Percentiles rank a stretch among this genome's conserved stretches.
Evolutionary conservation across 2,113 vertebrate species (phyloP).

Genomic region (Crypturellus undulatus): DNA sequence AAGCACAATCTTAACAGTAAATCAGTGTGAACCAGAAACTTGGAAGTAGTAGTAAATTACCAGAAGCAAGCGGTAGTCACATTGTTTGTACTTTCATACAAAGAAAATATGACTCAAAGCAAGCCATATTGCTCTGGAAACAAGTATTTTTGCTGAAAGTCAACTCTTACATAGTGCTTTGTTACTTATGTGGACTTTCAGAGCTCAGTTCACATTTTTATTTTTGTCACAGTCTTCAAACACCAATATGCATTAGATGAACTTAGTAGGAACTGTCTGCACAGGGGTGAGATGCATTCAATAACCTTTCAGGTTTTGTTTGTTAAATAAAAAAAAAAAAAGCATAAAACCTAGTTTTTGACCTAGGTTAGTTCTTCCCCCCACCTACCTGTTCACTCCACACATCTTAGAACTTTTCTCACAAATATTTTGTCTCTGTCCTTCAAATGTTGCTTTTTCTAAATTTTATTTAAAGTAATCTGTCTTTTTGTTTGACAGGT

Average conservation of each 20-base stretch:
- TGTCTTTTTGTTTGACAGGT: background rate
- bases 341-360: background rate
- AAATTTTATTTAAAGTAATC: background rate
- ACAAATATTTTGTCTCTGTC: background rate
- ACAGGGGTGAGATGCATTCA: background rate
- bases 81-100: too few relatives aligned
- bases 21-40: fast-evolving
- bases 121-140: background rate
- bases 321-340: background rate
- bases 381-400: background rate
- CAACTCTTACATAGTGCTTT: background rate
- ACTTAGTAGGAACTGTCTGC: background rate
- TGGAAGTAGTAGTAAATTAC: background rate
- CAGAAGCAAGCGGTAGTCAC: background rate
- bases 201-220: background rate
- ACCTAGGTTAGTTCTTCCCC: background rate
- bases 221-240: background rate
- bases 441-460: background rate
- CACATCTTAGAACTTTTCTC: background rate
- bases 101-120: background rate
- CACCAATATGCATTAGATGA: background rate
- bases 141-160: background rate
- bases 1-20: background rate
- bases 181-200: background rate
- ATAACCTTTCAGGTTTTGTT: background rate